Evolutionary conservation across 2,888 invertebrate species (phyloP), one percentile per base, ranked within the genome.

Genomic region (Mythimna albipuncta): DNA sequence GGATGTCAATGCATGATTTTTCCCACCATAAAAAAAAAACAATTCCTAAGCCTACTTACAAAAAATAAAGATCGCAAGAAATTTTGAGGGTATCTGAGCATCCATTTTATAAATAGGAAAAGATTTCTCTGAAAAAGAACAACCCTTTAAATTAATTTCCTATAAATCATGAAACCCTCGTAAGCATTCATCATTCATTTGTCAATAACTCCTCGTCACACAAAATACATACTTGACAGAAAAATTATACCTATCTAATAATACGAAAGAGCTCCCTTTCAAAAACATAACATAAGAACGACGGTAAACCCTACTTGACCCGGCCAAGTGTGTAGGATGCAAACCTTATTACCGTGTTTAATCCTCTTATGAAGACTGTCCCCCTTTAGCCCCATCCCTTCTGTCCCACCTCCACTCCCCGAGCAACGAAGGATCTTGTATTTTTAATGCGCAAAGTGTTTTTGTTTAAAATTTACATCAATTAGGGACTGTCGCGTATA

Each of bases 271-370:
- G 47, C 59, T 72, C 35, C 50, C 50, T 59, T 76, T 76, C 77
- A 72, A 72, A 79, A 66, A 64, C 63, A 70, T 69, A 72, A 58
- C 41, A 57, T 38, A 69, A 80, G 81, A 69, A 41, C 75, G 76
- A 58, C 85, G 77, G 84, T 93, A 93, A 94, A 91, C 93, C 91
- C 89, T 89, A 90, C 93, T 94, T 94, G 94, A 94, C 94, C 94
- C 88, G 86, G 86, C 86, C 89, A 90, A 92, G 92, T 91, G 91
- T 91, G 91, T 88, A 89, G 87, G 87, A 91, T 87, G 90, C 93
- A 93, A 93, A 94, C 93, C 94, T 92, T 93, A 94, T 94, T 94
- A 94, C 88, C 89, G 89, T 90, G 89, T 91, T 89, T 94, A 94
- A 94, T 94, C 94, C 94, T 93, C 93, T 94, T 94, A 94, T 88